phyloP scores from a whole-genome alignment of 2,113 vertebrate genomes.

The Prunella fulvescens region DNA sequence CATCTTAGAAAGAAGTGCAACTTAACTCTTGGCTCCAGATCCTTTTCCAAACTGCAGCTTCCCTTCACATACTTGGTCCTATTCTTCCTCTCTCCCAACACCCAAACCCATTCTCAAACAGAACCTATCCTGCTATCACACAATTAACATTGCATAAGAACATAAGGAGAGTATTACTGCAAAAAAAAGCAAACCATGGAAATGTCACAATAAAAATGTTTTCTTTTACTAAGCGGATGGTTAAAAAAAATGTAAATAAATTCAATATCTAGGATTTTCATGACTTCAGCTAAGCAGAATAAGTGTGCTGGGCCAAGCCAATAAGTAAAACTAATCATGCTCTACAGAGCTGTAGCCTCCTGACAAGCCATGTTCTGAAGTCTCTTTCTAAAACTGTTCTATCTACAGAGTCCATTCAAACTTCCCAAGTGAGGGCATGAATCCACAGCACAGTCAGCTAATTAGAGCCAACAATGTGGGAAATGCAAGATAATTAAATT shows the following conservation, averaged over 20 bases:
- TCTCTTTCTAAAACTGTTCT: background rate
- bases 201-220: background rate
- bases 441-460: background rate
- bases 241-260: background rate
- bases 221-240: background rate
- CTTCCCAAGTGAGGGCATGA: background rate
- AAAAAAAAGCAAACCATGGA: background rate
- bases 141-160: background rate
- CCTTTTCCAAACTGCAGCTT: background rate
- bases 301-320: background rate
- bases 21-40: background rate
- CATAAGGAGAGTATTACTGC: background rate
- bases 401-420: background rate
- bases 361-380: background rate
- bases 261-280: background rate
- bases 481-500: constrained; percentile 25
- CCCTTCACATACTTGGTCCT: background rate
- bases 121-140: background rate
- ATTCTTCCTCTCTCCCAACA: background rate
- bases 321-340: background rate
- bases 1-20: background rate
- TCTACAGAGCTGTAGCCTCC: background rate
- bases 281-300: background rate
- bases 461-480: background rate
- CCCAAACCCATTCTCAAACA: background rate